These are phyloP conservation scores for Synergus gifuensis DNA, from an alignment of 2,888 invertebrate species.

Conservation along the genomic window DNA sequence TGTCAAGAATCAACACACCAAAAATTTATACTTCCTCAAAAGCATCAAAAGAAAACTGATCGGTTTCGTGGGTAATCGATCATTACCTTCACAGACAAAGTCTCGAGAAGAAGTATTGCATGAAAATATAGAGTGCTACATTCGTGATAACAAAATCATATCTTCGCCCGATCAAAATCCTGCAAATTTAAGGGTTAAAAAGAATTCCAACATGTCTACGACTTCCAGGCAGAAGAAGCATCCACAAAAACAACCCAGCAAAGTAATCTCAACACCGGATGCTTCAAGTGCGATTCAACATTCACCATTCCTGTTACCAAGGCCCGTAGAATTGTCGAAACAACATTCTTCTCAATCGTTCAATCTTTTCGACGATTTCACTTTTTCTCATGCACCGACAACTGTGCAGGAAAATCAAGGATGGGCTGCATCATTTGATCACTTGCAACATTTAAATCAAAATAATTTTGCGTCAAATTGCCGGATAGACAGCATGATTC, in stretches of 20 bases:
- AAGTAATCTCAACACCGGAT: background rate
- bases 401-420: background rate
- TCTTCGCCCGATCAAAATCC: background rate
- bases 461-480: background rate
- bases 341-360: background rate
- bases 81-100: background rate
- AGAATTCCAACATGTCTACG: background rate
- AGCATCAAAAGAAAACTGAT: background rate
- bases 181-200: too few species aligned
- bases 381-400: background rate
- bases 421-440: background rate
- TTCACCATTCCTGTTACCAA: background rate
- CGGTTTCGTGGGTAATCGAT: background rate
- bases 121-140: constrained; percentile 4
- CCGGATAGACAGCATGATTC: background rate
- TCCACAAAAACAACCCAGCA: background rate
- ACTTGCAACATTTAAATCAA: background rate
- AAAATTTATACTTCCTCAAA: background rate
- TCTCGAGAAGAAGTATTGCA: background rate
- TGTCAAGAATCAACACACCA: background rate
- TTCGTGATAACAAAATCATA: background rate
- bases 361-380: background rate
- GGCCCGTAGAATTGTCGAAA: background rate
- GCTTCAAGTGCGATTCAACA: background rate
- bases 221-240: background rate